These are phyloP conservation scores for Lycorma delicatula DNA, from an alignment of 1,140 invertebrate genomes.

Conservation along the genomic window DNA sequence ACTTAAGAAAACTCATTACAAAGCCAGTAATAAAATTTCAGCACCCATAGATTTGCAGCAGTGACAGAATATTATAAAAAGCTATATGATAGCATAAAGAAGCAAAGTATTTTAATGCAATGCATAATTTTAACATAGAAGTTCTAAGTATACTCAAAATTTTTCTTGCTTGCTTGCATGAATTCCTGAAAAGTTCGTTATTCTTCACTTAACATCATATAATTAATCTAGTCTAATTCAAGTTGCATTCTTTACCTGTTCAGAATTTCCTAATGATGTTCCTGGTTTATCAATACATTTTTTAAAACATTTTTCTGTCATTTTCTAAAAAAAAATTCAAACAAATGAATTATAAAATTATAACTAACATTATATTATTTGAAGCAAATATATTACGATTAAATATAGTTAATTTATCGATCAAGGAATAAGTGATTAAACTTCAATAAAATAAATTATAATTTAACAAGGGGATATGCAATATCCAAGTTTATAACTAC, in stretches of 20 bases:
- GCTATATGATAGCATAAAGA: too few species aligned
- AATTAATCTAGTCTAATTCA: slow-evolving; percentile 5
- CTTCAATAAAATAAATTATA: neutral
- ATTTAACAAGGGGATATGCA: neutral
- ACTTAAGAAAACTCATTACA: too few species aligned
- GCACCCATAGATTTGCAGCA: too few species aligned
- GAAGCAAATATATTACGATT: too few species aligned
- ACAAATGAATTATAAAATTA: slow-evolving; percentile 3
- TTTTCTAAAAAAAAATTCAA: slow-evolving; percentile 61
- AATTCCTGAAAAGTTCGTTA: too few species aligned
- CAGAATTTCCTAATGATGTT: slow-evolving; percentile 77
- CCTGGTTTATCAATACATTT: slow-evolving; percentile 90
- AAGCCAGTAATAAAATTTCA: too few species aligned
- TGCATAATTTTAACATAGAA: too few species aligned
- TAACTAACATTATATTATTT: too few species aligned
- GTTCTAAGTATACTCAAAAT: too few species aligned
- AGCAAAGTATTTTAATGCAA: too few species aligned
- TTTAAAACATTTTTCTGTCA: slow-evolving; percentile 95
- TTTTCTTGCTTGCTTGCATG: too few species aligned
- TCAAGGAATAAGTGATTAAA: neutral
- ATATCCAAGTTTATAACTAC: neutral
- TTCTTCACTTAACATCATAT: slow-evolving; percentile 4
- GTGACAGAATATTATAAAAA: too few species aligned
- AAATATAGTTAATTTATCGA: neutral
- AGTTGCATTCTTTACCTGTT: slow-evolving; percentile 56